Conservation (phyloP, 2,888 invertebrate genomes). For the Ectemnius lituratus region DNA sequence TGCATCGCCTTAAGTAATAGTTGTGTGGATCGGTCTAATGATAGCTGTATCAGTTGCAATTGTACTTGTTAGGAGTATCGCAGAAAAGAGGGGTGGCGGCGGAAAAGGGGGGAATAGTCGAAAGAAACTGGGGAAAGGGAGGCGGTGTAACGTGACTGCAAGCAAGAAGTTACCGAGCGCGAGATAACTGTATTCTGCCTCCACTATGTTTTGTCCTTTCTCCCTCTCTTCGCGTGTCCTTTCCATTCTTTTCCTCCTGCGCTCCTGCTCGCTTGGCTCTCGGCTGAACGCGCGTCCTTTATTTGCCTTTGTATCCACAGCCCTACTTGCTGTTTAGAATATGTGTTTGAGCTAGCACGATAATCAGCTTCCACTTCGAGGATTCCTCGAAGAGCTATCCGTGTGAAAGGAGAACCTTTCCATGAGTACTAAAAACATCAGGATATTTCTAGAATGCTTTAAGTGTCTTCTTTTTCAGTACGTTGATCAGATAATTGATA, state of each 20-base stretch:
- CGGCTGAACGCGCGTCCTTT: conserved; percentile 22
- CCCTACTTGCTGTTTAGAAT: conserved; percentile 4
- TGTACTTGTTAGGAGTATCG: conserved; percentile 25
- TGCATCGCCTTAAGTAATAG: not conserved
- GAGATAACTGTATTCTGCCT: conserved; percentile 65
- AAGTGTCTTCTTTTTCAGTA: too few species aligned
- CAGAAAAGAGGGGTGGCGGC: conserved; percentile 19
- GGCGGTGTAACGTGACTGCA: conserved; percentile 31
- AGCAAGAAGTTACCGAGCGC: conserved; percentile 57
- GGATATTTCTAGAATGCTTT: not conserved
- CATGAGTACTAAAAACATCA: not conserved
- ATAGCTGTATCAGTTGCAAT: conserved; percentile 23
- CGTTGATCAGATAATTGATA: too few species aligned
- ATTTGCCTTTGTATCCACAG: not conserved
- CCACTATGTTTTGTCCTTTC: conserved; percentile 58
- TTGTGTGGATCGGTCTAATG: conserved; percentile 9
- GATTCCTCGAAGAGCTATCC: not conserved
- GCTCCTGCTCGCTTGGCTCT: too few species aligned
- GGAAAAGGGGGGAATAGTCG: conserved; percentile 39
- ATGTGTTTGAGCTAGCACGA: conserved; percentile 10
- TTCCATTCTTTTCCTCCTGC: conserved; percentile 20
- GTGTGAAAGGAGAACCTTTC: not conserved
- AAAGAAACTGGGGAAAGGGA: conserved; percentile 45
- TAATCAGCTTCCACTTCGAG: conserved; percentile 6
- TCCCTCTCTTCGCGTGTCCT: conserved; percentile 35